Base-by-base conservation (phyloP, 2,888 invertebrate genomes). In the Drosophila dives region DNA sequence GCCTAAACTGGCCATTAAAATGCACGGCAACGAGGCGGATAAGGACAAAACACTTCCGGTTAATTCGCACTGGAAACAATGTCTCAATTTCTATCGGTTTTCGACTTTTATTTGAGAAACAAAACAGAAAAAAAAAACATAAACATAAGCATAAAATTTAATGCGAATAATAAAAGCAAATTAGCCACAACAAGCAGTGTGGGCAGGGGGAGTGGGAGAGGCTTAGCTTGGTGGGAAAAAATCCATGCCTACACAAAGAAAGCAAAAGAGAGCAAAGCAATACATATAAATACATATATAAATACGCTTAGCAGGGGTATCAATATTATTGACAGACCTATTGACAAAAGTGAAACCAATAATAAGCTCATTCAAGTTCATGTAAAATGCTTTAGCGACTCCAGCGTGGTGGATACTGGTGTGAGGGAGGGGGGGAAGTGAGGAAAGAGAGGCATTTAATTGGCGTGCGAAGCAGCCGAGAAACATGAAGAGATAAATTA, bases 341-440 rank as follows among this genome's bases (percentile, higher is more conserved):
- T 59, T 50, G 74, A 67, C 51, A 65, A 72, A 69, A 74, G 80
- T 64, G 70, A 71, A 81, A 73, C 72, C 85, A 81, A 84, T 87
- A 84, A 87, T 89, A 84, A 84, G 83, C 88, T 80, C 84, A 77
- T 89, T 84, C 88, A 84, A 87, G 84, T 89, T 89, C 89, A 89
- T 84, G 89, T 84, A 85, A 84, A 84, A 84, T 70, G 77, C 77
- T 65, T 59, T 42, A 81, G 58, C 62, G 42, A 55, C 60, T 54
- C 20, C 45, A 15, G 38, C 11, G 20, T 3, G 32, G 0, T 11
- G 34, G 23, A 0, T 6, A 8, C 3, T 11, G 11, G 3, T 3
- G 40, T 0, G 10, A 11, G 29, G 12, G 2, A 4, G 48, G 12
- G 11, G n/a, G 26, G 12, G 49, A 2, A 45, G 6, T 23, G 53